These are phyloP conservation scores for Yponomeuta plumbellus DNA, from an alignment of 2,888 invertebrate species.

Conservation along the genomic window DNA sequence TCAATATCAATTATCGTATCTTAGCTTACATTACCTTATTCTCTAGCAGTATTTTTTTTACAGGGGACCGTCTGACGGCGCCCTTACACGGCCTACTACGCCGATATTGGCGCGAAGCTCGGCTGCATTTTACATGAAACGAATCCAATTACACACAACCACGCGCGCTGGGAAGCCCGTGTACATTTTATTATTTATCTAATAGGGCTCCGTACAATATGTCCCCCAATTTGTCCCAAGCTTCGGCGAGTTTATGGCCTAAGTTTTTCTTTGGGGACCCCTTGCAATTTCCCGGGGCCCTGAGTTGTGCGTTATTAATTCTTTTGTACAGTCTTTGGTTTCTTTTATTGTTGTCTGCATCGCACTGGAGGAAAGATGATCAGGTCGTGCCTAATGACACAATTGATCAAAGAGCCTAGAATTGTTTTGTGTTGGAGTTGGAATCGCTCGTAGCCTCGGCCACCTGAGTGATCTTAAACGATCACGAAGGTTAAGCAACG, in stretches of 20 bases:
- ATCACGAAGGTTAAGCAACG: too few relatives aligned
- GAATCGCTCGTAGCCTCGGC: too few relatives aligned
- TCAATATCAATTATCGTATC: too few relatives aligned
- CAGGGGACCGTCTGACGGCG: neutral
- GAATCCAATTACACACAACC: conserved; percentile 36
- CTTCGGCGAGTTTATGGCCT: neutral
- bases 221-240: neutral
- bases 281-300: neutral
- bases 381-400: too few relatives aligned
- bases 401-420: too few relatives aligned
- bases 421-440: too few relatives aligned
- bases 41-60: too few relatives aligned
- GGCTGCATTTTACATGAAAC: conserved; percentile 35
- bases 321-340: neutral
- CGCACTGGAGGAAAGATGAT: too few relatives aligned
- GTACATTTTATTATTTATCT: conserved; percentile 1
- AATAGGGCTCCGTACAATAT: neutral
- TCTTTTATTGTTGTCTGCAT: neutral
- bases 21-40: too few relatives aligned
- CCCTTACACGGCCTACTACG: neutral
- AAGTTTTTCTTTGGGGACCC: neutral
- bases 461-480: too few relatives aligned
- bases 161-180: neutral
- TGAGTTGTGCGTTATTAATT: neutral
- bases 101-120: neutral